Conservation (phyloP, 2,888 invertebrate species). For the Gonocerus acuteangulatus region DNA sequence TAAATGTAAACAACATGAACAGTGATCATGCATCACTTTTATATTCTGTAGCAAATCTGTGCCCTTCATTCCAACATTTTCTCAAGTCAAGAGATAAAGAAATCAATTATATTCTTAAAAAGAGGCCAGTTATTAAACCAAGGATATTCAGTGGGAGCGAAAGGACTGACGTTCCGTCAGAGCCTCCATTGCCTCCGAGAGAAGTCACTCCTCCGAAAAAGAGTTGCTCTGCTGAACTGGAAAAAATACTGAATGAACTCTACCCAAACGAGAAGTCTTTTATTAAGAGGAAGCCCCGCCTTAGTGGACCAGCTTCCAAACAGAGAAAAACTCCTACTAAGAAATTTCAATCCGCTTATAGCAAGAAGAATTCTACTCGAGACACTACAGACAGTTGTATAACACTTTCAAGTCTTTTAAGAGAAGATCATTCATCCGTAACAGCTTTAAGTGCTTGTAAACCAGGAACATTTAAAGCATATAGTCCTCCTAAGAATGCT, state of each 20-base stretch:
- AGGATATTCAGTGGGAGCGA: constrained; percentile 20
- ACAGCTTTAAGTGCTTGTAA: not conserved
- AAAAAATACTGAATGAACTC: constrained; percentile 9
- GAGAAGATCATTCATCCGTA: not conserved
- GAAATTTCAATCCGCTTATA: not conserved
- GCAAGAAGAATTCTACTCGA: too few species aligned
- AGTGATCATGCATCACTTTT: constrained; percentile 19
- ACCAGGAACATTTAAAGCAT: not conserved
- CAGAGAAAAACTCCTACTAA: not conserved
- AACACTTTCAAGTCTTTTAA: not conserved
- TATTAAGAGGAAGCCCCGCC: not conserved
- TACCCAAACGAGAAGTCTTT: constrained; percentile 6
- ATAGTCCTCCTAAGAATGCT: not conserved
- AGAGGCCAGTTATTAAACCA: constrained; percentile 10
- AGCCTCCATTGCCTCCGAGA: not conserved
- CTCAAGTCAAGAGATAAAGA: constrained; percentile 17
- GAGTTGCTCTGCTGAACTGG: not conserved
- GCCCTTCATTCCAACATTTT: constrained; percentile 13
- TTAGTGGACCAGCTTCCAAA: constrained; percentile 6
- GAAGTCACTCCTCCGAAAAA: not conserved
- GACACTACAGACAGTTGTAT: too few species aligned
- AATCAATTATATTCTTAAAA: constrained; percentile 4
- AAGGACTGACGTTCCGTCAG: not conserved
- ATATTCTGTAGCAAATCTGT: constrained; percentile 16
- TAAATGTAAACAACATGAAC: constrained; percentile 15